phyloP scores from a whole-genome alignment of 1,140 invertebrate genomes.

The Aphaenogaster rudis region DNA sequence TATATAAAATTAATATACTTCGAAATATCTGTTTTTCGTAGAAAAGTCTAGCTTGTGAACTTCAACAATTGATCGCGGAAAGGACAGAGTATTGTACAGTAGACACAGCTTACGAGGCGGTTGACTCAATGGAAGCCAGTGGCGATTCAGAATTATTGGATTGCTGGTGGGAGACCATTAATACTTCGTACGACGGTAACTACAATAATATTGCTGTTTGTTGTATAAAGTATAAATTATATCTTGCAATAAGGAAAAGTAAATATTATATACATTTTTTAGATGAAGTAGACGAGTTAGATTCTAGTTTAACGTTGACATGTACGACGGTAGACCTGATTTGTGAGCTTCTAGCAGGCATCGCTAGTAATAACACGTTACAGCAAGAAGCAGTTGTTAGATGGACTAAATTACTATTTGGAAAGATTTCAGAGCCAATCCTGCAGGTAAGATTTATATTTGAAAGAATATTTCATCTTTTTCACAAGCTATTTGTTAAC shows the following conservation, averaged over 20 bases:
- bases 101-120: constrained; percentile 84
- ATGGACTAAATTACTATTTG: constrained; percentile 82
- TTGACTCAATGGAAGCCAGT: constrained; percentile 81
- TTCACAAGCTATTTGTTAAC: constrained; percentile 38
- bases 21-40: constrained; percentile 44
- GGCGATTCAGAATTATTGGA: constrained; percentile 80
- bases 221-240: background rate
- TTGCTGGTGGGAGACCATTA: constrained; percentile 82
- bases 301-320: constrained; percentile 81
- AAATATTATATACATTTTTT: constrained; percentile 38
- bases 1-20: background rate
- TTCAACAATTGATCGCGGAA: constrained; percentile 81
- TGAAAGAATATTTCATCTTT: constrained; percentile 12
- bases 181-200: constrained; percentile 81
- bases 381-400: constrained; percentile 83
- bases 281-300: constrained; percentile 84
- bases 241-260: constrained; percentile 5
- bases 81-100: constrained; percentile 82
- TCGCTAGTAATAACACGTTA: constrained; percentile 81
- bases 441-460: constrained; percentile 75
- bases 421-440: constrained; percentile 81
- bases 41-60: constrained; percentile 77
- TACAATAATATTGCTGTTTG: constrained; percentile 24
- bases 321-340: constrained; percentile 81
- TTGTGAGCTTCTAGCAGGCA: constrained; percentile 82